A percentile compares a stretch with the other conserved stretches of the same genome.
phyloP scores from a whole-genome alignment of 2,113 vertebrate species.

The Melanostigma gelatinosum region DNA sequence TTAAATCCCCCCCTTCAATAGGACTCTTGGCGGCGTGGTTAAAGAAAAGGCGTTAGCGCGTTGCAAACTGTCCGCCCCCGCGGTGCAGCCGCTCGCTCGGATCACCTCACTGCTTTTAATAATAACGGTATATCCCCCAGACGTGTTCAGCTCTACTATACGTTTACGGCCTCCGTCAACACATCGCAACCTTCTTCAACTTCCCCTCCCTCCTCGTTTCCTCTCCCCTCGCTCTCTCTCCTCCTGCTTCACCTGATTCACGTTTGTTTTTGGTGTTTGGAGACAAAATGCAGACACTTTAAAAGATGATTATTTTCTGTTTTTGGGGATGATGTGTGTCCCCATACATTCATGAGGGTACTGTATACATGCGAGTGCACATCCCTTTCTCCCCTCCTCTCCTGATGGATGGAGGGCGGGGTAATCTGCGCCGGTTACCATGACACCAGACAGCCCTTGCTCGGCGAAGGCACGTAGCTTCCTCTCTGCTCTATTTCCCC shows the following conservation, averaged over 20 bases:
- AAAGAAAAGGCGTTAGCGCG: not conserved
- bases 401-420: slow-evolving; percentile 85
- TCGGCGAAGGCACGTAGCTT: slow-evolving; percentile 89
- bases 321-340: not conserved
- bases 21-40: slow-evolving; percentile 17
- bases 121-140: slow-evolving; percentile 54
- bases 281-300: not conserved
- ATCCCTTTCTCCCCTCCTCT: slow-evolving; percentile 41
- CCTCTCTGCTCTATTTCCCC: slow-evolving; percentile 87
- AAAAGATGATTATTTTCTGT: too few relatives aligned
- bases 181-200: slow-evolving; percentile 31
- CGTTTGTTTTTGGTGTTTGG: not conserved
- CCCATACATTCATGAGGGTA: slow-evolving; percentile 11
- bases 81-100: slow-evolving; percentile 29
- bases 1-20: slow-evolving; percentile 33
- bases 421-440: slow-evolving; percentile 92
- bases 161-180: slow-evolving; percentile 47
- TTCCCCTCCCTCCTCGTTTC: not conserved
- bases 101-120: slow-evolving; percentile 63
- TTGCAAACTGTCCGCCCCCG: slow-evolving; percentile 40
- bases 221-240: too few relatives aligned
- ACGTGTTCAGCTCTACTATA: slow-evolving; percentile 62
- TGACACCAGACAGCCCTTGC: slow-evolving; percentile 94
- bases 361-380: slow-evolving; percentile 19
- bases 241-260: slow-evolving; percentile 19